A percentile compares a stretch with the other conserved stretches of the same genome.
These are phyloP conservation scores for Oreochromis niloticus DNA, from an alignment of 2,113 vertebrate genomes.

Conservation along the genomic window DNA sequence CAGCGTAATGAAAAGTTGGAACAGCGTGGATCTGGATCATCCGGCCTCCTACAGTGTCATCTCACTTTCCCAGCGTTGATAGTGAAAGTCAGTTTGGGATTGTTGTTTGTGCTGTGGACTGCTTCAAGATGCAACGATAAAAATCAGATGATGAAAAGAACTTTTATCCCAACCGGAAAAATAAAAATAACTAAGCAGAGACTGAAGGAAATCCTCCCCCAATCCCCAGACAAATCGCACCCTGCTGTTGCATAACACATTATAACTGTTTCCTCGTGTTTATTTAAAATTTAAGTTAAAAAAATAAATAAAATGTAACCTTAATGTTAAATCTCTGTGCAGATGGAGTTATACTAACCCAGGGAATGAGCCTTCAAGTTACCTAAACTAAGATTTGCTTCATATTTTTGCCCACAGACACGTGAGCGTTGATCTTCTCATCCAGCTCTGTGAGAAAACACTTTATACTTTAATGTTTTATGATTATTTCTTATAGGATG, in stretches of 20 bases:
- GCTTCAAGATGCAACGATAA: background rate
- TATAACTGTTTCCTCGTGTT: rapidly evolving
- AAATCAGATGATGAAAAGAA: rapidly evolving
- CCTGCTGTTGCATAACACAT: background rate
- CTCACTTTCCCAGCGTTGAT: background rate
- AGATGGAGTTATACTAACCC: background rate
- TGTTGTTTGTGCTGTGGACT: background rate
- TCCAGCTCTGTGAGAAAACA: background rate
- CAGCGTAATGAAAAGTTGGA: background rate
- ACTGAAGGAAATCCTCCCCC: background rate
- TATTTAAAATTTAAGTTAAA: background rate
- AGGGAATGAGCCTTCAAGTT: background rate
- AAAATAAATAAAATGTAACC: background rate
- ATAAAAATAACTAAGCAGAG: background rate
- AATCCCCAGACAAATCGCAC: background rate
- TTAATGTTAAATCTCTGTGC: background rate
- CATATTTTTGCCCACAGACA: background rate
- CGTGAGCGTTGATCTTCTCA: rapidly evolving
- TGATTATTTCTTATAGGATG: background rate
- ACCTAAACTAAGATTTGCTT: rapidly evolving
- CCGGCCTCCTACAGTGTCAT: background rate
- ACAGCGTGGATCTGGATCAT: background rate
- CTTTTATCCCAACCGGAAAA: background rate
- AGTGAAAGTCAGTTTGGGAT: background rate
- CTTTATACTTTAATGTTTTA: background rate